Base-by-base conservation (phyloP, 1,140 invertebrate species). In the Drosophila willistoni region DNA sequence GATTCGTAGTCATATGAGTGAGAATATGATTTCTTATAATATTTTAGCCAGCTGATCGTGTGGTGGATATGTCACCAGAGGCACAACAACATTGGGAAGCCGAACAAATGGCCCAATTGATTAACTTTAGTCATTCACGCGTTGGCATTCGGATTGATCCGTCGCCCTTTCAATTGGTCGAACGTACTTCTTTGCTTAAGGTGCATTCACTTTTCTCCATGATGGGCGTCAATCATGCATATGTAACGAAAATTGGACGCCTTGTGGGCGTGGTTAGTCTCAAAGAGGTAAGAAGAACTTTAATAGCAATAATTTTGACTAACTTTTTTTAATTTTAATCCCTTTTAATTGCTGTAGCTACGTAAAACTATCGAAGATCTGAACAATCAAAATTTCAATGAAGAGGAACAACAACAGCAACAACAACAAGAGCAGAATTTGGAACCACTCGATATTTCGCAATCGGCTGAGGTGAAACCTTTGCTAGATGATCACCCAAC, bases 111-210 rank as follows among this genome's bases (percentile, higher is more conserved):
- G 93, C 94, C 1, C 94, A 95, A 60, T 94, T 95, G 22, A 96
- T 99, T 1, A 96, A 98, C 91, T 97, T 99, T 93, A 93, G 74
- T 83, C 64, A 73, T 81, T 29, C 82, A 90, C 64, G 69, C 4
- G 6, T 7, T 17, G 44, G 44, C 10, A 59, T 91, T 17, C 97
- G 98, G 81, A 98, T 99, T 71, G 99, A 99, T 93, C 97, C 98
- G 2, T 98, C 98, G n/a, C 99, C 99, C n/a, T 99, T 99, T 93
- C 99, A 99, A 92, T 94, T 99, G 1, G 98, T 99, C 1, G 98
- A 98, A 90, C 95, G 97, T 83, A 99, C 98, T 1, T 98, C 98
- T 0, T 93, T 99, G 29, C 95, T 99, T 7, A 99, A 99, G 94
- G 98, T 99, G 1, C 98, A 99, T 93, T 99, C 98, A 9, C 93